Evolutionary conservation across 2,797 vertebrate genomes (phyloP).

Genomic region (Furcifer pardalis): DNA sequence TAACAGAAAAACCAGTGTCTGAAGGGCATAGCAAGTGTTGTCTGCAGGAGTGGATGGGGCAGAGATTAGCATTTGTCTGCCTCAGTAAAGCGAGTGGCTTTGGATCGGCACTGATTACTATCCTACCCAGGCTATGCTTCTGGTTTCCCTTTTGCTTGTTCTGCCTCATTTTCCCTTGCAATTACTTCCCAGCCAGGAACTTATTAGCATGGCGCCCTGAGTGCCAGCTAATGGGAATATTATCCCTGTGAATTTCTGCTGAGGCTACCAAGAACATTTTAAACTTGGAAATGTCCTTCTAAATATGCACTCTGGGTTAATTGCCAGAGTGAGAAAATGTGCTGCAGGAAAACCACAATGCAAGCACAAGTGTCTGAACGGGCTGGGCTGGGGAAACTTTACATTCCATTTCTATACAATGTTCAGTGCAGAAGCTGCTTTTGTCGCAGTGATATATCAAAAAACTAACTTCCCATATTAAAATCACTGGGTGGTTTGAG

Average conservation of each 20-base stretch:
- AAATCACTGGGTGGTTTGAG: fast-evolving
- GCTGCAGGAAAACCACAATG: conserved; percentile 2
- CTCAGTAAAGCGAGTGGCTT: neutral
- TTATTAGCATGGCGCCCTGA: neutral
- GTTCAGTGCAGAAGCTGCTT: neutral
- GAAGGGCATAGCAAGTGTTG: too few relatives aligned
- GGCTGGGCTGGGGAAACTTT: neutral
- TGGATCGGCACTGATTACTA: neutral
- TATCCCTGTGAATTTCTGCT: neutral
- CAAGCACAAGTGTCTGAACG: neutral
- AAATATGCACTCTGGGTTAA: neutral
- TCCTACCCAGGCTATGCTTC: neutral
- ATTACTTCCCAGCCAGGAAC: conserved; percentile 3
- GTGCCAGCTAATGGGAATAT: neutral
- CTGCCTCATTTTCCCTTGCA: conserved; percentile 15
- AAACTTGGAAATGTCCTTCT: neutral
- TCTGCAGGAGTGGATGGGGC: too few relatives aligned
- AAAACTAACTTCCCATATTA: neutral
- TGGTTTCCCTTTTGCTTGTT: neutral
- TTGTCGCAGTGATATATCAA: conserved; percentile 2
- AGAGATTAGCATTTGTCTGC: neutral
- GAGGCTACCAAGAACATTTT: neutral
- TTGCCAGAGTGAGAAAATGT: neutral
- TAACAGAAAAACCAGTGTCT: neutral
- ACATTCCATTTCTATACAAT: conserved; percentile 12